Evolutionary conservation across 2,888 invertebrate species (phyloP), one percentile per base, ranked within the genome.

Genomic region (Lydus trimaculatus): DNA sequence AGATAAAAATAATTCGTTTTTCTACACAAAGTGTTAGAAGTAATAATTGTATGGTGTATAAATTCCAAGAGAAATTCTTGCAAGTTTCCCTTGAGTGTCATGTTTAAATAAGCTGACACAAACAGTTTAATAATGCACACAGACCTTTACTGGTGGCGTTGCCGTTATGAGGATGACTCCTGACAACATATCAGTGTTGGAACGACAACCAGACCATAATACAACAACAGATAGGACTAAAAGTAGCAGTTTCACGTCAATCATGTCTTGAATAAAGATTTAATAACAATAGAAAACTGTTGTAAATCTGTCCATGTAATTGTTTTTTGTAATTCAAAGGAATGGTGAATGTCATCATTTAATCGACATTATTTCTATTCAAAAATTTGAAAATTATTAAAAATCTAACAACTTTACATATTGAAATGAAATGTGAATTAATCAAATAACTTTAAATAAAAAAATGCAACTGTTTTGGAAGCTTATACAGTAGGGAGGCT

Each of bases 231-330:
- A 36, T 64, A 23, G 25, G 63, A 61, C 56, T 58, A 36, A 67
- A 71, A 71, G 71, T 65, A 68, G 67, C 71, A 67, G 65, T 65
- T 71, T 71, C 67, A 73, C 64, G 73, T 73, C 73, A 73, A 73
- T 73, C 73, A 73, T 66, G 66, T 63, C 65, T 67, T 20, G 58
- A 60, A 67, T 66, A 61, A 70, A 70, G 70, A 72, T 65, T 67
- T 67, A 61, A 66, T 67, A 71, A 71, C 73, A 71, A 73, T 71
- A 69, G 68, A 43, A 43, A 17, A 58, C 71, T 69, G 71, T 71
- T 69, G 69, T 67, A 71, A 65, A n/a, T n/a, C n/a, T n/a, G 4
- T 28, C 28, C 64, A n/a, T n/a, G 63, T 65, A 71, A 72, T 72
- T 70, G 15, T 36, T 36, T 36, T 1, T 6, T 31, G 4, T 31